These are phyloP conservation scores for Drosophila hamatofila DNA, from an alignment of 2,888 invertebrate species.

Conservation along the genomic window DNA sequence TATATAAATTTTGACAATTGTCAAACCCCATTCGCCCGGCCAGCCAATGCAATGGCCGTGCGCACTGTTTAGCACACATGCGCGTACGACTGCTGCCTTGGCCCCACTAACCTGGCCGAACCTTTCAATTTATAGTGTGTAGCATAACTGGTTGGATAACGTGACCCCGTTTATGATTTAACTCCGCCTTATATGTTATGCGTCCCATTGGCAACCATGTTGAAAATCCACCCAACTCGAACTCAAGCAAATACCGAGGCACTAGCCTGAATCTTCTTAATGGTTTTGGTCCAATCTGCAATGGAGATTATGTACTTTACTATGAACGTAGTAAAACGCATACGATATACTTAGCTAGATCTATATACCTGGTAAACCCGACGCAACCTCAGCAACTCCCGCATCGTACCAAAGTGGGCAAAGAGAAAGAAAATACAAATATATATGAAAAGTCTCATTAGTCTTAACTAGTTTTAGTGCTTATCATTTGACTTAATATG, in stretches of 20 bases:
- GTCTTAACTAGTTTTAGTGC: constrained; percentile 27
- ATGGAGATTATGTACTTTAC: constrained; percentile 86
- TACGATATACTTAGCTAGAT: constrained; percentile 28
- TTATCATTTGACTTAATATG: constrained; percentile 20
- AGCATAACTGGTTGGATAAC: constrained; percentile 45
- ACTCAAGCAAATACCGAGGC: constrained; percentile 73
- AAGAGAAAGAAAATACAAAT: neutral
- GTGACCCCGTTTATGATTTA: constrained; percentile 50
- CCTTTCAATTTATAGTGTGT: constrained; percentile 51
- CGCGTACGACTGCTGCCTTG: constrained; percentile 79
- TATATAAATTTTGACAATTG: constrained; percentile 61
- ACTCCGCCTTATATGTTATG: constrained; percentile 40
- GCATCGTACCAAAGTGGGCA: constrained; percentile 10
- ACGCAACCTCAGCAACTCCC: constrained; percentile 1
- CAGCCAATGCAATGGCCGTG: constrained; percentile 79
- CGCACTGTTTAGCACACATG: constrained; percentile 75
- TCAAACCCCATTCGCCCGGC: constrained; percentile 28
- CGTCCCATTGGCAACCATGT: constrained; percentile 31
- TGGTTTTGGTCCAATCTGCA: constrained; percentile 85
- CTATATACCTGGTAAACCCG: neutral
- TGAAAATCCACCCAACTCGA: neutral
- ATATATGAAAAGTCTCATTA: constrained; percentile 7
- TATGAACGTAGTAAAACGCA: constrained; percentile 84
- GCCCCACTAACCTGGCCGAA: constrained; percentile 23
- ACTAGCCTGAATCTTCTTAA: constrained; percentile 85